Base-by-base conservation (phyloP, 2,888 invertebrate species). In the Parnassius apollo region DNA sequence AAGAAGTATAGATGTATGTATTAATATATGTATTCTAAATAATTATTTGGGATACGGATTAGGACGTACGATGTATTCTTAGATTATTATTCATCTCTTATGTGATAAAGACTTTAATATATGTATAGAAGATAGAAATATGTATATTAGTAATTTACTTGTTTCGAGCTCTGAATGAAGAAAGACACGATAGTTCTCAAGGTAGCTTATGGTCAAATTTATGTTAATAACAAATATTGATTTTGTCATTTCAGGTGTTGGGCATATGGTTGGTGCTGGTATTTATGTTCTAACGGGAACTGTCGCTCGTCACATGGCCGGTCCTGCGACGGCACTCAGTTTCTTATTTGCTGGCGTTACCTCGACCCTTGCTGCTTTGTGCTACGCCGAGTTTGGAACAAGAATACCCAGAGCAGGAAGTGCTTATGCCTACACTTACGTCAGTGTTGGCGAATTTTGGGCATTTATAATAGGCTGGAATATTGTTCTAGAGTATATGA, bases 391-490 rank as follows among this genome's bases (percentile, higher is more conserved):
- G 85, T 97, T 96, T 72, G 98, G 97, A 0, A 96, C 97, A 0
- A 93, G 96, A 65, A 95, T 97, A 52, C 98, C 98, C 0, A 95
- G 96, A 85, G 97, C 97, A 2, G 98, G 98, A 0, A 98, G 98
- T 52, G 98, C 98, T 1, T 98, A 98, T 81, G 95, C 97, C 18
- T 98, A 98, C 84, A 98, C 97, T 8, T 98, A 98, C 79, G 96
- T 98, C 62, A 96, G 97, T 70, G 94, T 98, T 64, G 98, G 98
- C 13, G 98, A 98, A 83, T 96, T 98, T 78, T 96, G 97, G 96
- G 98, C 98, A 0, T 98, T 98, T 77, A 94, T 97, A 59, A 98
- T 98, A 75, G 98, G 98, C 35, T 98, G 98, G 98, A 98, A 98
- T 80, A 96, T 98, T 61, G 94, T 98, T 49, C 84, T 98, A 74